phyloP scores from a whole-genome alignment of 2,888 invertebrate genomes.

The Hemicrepidius hirtus region DNA sequence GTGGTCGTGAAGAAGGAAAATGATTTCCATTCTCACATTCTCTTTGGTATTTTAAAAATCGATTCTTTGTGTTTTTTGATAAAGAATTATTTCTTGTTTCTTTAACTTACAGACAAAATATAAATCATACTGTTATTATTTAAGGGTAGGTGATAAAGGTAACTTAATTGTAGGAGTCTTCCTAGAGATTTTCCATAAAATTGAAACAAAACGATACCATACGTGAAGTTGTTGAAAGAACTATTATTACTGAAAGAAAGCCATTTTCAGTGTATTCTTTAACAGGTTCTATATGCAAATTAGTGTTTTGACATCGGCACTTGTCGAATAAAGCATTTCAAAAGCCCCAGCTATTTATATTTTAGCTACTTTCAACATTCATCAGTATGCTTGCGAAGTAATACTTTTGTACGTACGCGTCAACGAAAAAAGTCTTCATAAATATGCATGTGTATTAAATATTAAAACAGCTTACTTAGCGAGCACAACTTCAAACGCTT shows the following conservation, averaged over 20 bases:
- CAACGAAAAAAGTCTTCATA: conserved; percentile 64
- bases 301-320: conserved; percentile 27
- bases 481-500: conserved; percentile 67
- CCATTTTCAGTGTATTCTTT: background rate
- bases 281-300: conserved; percentile 21
- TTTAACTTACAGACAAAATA: too few species aligned
- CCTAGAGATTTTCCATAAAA: too few species aligned
- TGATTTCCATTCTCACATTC: too few species aligned
- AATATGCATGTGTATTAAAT: conserved; percentile 70
- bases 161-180: too few species aligned
- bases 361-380: conserved; percentile 48
- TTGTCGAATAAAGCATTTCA: conserved; percentile 38
- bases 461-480: conserved; percentile 67
- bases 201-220: too few species aligned
- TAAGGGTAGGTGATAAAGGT: too few species aligned
- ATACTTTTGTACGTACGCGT: conserved; percentile 56
- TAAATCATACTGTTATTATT: too few species aligned
- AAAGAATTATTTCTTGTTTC: too few species aligned
- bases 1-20: too few species aligned
- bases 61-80: too few species aligned
- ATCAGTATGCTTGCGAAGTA: conserved; percentile 53
- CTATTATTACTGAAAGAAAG: background rate
- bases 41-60: too few species aligned
- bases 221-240: too few species aligned
- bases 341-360: conserved; percentile 46